These are phyloP conservation scores for Silurus glanis DNA, from an alignment of 2,113 vertebrate species.

Conservation along the genomic window DNA sequence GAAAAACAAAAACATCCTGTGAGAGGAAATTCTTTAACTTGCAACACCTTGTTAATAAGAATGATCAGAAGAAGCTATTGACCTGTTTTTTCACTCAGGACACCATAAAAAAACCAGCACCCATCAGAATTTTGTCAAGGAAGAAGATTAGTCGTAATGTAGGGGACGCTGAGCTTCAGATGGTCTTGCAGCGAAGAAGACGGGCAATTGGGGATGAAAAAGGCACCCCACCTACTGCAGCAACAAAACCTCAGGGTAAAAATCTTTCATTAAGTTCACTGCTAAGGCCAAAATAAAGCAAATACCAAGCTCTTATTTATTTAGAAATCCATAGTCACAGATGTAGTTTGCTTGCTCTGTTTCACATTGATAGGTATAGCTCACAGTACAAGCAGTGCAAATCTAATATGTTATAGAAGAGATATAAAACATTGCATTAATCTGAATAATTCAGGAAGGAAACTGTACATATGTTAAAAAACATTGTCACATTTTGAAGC, in stretches of 20 bases:
- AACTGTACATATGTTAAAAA: neutral
- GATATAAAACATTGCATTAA: neutral
- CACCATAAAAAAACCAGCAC: constrained; percentile 51
- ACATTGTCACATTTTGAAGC: neutral
- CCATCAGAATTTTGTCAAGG: constrained; percentile 48
- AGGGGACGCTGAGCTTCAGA: constrained; percentile 68
- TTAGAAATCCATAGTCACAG: neutral
- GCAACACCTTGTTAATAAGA: neutral
- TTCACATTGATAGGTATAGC: neutral
- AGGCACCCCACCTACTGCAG: neutral
- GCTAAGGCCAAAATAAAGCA: neutral
- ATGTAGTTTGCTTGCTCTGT: neutral
- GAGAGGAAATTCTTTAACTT: neutral
- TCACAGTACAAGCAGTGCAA: neutral
- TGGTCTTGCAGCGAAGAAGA: constrained; percentile 76
- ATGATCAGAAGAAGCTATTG: neutral
- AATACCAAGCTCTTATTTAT: neutral
- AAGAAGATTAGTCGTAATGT: constrained; percentile 58
- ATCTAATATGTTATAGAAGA: neutral
- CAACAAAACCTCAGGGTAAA: constrained; percentile 54
- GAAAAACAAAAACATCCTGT: neutral
- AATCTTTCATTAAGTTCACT: neutral
- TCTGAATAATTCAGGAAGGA: neutral
- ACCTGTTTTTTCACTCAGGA: constrained; percentile 51
- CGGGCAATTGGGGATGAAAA: constrained; percentile 63